Conservation (phyloP, 2,888 invertebrate species). For the Pterostichus madidus region DNA sequence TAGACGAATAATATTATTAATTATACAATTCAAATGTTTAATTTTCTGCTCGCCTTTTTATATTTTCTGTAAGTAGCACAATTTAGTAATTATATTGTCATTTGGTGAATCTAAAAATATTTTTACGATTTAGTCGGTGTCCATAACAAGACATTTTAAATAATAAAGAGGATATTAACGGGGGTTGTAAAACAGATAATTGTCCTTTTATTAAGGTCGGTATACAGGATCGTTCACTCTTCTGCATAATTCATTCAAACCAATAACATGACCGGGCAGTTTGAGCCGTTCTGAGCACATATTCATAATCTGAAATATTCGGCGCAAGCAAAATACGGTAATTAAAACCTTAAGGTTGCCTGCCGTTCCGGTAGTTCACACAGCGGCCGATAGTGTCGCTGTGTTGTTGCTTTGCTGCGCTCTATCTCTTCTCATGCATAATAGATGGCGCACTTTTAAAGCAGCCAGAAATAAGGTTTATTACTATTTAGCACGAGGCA, state of each 20-base stretch:
- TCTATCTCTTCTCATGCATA: conserved; percentile 45
- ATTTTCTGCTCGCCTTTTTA: no score
- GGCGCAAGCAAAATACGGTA: conserved; percentile 6
- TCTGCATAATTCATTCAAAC: conserved; percentile 9
- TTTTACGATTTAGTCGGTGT: background rate
- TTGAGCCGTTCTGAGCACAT: background rate
- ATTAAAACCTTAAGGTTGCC: conserved; percentile 32
- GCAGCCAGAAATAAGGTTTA: conserved; percentile 54
- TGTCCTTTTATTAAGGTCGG: conserved; percentile 19
- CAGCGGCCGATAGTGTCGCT: conserved; percentile 27
- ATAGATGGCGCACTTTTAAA: conserved; percentile 49
- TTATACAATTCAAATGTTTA: no score
- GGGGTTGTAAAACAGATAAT: conserved; percentile 22
- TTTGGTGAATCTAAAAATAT: background rate
- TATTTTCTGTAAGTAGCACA: background rate
- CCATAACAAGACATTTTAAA: conserved; percentile 11
- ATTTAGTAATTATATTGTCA: background rate
- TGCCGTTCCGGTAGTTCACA: conserved; percentile 30
- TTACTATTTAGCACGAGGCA: conserved; percentile 59
- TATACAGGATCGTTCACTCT: background rate
- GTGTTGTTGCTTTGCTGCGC: conserved; percentile 18
- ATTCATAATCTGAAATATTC: conserved; percentile 20
- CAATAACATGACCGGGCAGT: conserved; percentile 1
- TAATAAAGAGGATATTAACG: conserved; percentile 10
- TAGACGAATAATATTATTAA: no score